Conservation (phyloP, 2,797 vertebrate species). For the Protonibea diacanthus region DNA sequence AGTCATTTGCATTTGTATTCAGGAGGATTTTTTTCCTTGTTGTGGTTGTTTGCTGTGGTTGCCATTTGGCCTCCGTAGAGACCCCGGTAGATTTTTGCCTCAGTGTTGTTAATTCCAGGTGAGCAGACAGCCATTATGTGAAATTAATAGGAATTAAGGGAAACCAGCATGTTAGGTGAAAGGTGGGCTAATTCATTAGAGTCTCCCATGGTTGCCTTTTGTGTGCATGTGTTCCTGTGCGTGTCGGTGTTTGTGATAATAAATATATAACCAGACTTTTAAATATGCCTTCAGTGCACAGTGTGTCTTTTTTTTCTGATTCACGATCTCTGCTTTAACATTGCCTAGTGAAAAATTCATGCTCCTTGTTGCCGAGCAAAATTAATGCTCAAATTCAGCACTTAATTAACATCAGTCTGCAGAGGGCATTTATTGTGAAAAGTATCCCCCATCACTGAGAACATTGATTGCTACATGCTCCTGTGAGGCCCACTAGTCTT, state of each 20-base stretch:
- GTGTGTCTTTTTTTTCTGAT: slow-evolving; percentile 6
- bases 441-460: slow-evolving; percentile 66
- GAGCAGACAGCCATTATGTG: slow-evolving; percentile 83
- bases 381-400: slow-evolving; percentile 75
- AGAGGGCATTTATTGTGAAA: slow-evolving; percentile 76
- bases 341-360: slow-evolving; percentile 32
- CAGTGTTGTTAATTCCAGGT: slow-evolving; percentile 83
- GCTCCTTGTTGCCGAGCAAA: slow-evolving; percentile 59
- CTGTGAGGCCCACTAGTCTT: slow-evolving; percentile 76
- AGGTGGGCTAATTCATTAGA: slow-evolving; percentile 74
- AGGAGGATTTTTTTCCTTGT: slow-evolving; percentile 60
- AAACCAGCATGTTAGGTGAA: slow-evolving; percentile 76
- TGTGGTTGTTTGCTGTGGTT: slow-evolving; percentile 76
- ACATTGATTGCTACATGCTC: slow-evolving; percentile 79
- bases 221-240: slow-evolving; percentile 17
- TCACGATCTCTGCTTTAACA: slow-evolving; percentile 33
- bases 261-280: slow-evolving; percentile 31
- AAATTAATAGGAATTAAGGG: slow-evolving; percentile 83
- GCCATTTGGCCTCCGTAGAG: slow-evolving; percentile 78
- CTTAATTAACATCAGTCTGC: slow-evolving; percentile 77
- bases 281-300: slow-evolving; percentile 18
- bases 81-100: slow-evolving; percentile 70
- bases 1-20: slow-evolving; percentile 79
- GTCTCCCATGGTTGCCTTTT: slow-evolving; percentile 53
- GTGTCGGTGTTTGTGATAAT: slow-evolving; percentile 28